Evolutionary conservation across 64 coral and sea anemone genomes (phyloP).

Genomic region (Montipora efflorescens): DNA sequence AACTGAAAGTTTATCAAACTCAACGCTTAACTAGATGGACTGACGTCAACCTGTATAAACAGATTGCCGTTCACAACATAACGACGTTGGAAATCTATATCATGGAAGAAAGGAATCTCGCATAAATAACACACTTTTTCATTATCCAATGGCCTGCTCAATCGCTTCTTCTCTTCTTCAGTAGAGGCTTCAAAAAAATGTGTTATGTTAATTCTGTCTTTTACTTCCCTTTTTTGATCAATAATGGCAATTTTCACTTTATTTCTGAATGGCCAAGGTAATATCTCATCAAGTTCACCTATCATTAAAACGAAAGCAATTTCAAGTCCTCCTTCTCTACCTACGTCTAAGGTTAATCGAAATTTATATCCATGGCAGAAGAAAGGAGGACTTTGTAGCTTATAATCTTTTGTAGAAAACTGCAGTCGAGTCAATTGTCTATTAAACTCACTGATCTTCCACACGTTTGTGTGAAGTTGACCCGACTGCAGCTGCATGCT

Average conservation of each 20-base stretch:
- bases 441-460: not conserved
- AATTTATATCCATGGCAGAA: conserved; percentile 80
- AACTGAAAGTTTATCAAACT: too few relatives aligned
- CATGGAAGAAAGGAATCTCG: too few relatives aligned
- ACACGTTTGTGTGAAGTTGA: not conserved
- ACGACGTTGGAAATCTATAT: fast-evolving
- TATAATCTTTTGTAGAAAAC: too few relatives aligned
- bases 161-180: too few relatives aligned
- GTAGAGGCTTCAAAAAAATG: too few relatives aligned
- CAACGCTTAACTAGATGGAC: too few relatives aligned
- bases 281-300: conserved; percentile 72
- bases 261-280: conserved; percentile 76
- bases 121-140: too few relatives aligned
- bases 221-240: conserved; percentile 7
- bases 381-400: conserved; percentile 25
- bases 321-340: too few relatives aligned
- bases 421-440: not conserved
- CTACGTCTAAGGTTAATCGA: conserved; percentile 40
- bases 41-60: too few relatives aligned
- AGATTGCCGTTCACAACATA: too few relatives aligned
- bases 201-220: too few relatives aligned
- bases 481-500: not conserved
- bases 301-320: conserved; percentile 76
- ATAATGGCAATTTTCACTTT: conserved; percentile 59
- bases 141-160: too few relatives aligned